phyloP scores from a whole-genome alignment of 2,797 vertebrate genomes.

The Pseudochromis fuscus region DNA sequence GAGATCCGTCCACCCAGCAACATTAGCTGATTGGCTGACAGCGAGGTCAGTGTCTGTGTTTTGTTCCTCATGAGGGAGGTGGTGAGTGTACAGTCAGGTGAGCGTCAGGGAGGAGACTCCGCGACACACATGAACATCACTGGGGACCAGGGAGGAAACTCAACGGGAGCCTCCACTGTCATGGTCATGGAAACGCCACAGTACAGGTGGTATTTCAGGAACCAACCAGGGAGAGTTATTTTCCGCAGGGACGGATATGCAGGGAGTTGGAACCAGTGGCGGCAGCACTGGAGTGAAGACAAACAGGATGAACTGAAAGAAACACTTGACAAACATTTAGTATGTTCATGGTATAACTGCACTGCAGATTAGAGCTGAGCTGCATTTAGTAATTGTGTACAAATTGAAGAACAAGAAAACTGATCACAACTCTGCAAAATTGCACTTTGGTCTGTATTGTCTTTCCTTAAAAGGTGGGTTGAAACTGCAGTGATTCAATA shows the following conservation, averaged over 20 bases:
- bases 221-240: conserved; percentile 59
- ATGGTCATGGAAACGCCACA: conserved; percentile 82
- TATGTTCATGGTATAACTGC: neutral
- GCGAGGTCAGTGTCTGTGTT: conserved; percentile 31
- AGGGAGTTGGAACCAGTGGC: conserved; percentile 46
- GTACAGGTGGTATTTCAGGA: conserved; percentile 80
- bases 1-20: conserved; percentile 13
- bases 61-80: conserved; percentile 42
- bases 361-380: neutral
- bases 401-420: neutral
- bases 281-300: conserved; percentile 44
- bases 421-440: neutral
- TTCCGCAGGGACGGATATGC: conserved; percentile 63
- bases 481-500: no score
- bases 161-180: conserved; percentile 67
- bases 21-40: conserved; percentile 14
- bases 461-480: no score
- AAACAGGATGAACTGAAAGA: conserved; percentile 53
- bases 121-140: conserved; percentile 51
- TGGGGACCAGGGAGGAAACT: conserved; percentile 63
- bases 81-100: conserved; percentile 41
- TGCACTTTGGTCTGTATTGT: neutral
- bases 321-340: conserved; percentile 14
- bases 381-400: neutral
- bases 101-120: conserved; percentile 63